Evolutionary conservation across 2,888 invertebrate species (phyloP), one percentile per base, ranked within the genome.

Genomic region (Drosophila percnosoma): DNA sequence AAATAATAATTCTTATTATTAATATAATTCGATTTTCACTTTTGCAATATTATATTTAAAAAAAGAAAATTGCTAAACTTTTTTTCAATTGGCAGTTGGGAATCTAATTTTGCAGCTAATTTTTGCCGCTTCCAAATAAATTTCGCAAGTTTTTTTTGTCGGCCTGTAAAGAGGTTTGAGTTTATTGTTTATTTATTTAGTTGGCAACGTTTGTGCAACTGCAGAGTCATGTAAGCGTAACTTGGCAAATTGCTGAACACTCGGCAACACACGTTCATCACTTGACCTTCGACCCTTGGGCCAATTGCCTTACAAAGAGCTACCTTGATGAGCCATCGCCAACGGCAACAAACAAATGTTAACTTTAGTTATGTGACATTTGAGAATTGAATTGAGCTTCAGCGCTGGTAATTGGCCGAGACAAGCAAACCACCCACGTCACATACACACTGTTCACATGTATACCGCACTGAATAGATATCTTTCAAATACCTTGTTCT

Each of bases 371-470:
- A 34, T 57, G 24, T 31, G 62, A 63, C 45, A 55, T 55, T 33
- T 33, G 33, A 33, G 33, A 33, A 33, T 33, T 38, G 52, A 70
- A 53, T 76, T 75, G 57, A 55, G 73, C 42, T 29, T 13, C 29
- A 24, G 53, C 38, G 11, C 33, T 31, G 10, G 51, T 78, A 73
- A 78, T 75, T 75, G 74, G 38, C 18, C 60, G 11, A 58, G 38
- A 40, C 63, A 63, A 58, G 63, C 24, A 53, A 54, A 57, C 18
- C 45, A 63, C n/a, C n/a, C 38, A 36, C 38, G 18, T 21, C 51
- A 38, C 29, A 27, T 42, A 13, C 42, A 38, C 6, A 33, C 31
- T 27, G 10, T n/a, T 40, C 1, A 40, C 4, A 21, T 40, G 2
- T 11, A 40, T 11, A 21, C 33, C 10, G 10, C 21, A 11, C 42